These are phyloP conservation scores for Coregonus ussuriensis DNA, from an alignment of 2,797 vertebrate genomes.

Conservation along the genomic window DNA sequence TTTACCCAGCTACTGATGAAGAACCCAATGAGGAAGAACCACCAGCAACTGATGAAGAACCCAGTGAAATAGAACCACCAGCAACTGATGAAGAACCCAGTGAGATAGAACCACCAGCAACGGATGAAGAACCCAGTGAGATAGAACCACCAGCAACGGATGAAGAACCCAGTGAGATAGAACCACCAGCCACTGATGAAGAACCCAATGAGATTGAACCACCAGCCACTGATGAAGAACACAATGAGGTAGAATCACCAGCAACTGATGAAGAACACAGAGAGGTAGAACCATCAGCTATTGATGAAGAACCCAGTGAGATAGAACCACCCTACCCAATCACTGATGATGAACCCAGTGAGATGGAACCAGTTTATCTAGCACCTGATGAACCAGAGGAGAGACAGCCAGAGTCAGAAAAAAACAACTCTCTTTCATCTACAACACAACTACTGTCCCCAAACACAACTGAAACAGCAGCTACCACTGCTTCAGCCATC, in stretches of 20 bases:
- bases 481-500: neutral
- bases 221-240: too few relatives aligned
- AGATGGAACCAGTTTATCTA: neutral
- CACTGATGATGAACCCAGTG: neutral
- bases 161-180: neutral
- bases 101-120: neutral
- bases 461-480: neutral
- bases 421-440: neutral
- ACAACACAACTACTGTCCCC: neutral
- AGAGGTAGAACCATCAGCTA: neutral
- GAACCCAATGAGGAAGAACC: neutral
- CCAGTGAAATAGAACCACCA: neutral
- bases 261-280: neutral
- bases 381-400: neutral
- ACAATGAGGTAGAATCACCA: neutral
- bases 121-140: neutral
- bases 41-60: slow-evolving; percentile 3
- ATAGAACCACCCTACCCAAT: neutral
- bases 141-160: too few relatives aligned
- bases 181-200: neutral
- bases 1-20: neutral
- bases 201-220: too few relatives aligned
- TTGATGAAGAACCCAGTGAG: neutral
- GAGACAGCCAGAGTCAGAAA: neutral
- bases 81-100: slow-evolving; percentile 4